A percentile compares a stretch with the other conserved stretches of the same genome.
Conservation (phyloP, 2,888 invertebrate genomes). For the Willowsia nigromaculata region DNA sequence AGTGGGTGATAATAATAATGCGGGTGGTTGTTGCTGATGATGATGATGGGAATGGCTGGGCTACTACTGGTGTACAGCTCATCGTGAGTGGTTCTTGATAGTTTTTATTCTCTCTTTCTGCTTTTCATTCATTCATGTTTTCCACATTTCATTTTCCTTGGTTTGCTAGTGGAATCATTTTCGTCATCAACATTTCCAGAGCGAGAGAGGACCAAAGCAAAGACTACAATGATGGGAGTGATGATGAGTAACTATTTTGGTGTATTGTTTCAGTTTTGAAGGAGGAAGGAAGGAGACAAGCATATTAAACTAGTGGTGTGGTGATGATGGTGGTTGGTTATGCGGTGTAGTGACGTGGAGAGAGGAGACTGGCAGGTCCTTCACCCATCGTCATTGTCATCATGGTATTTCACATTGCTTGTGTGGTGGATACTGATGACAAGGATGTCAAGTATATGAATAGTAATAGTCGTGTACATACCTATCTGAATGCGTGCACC, state of each 20-base stretch:
- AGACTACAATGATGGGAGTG: constrained; percentile 14
- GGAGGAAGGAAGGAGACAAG: constrained; percentile 21
- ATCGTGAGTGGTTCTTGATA: constrained; percentile 37
- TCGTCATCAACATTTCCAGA: neutral
- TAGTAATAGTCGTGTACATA: neutral
- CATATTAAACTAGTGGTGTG: constrained; percentile 15
- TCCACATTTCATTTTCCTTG: constrained; percentile 26
- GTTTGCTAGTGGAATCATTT: neutral
- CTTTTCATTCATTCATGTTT: constrained; percentile 13
- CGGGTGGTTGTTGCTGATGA: constrained; percentile 19
- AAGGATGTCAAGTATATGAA: neutral
- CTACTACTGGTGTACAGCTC: neutral
- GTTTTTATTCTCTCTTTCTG: constrained; percentile 6
- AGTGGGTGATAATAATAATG: constrained; percentile 10
- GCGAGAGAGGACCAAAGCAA: neutral
- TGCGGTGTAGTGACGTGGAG: neutral
- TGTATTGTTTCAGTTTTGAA: constrained; percentile 29
- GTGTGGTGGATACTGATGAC: neutral
- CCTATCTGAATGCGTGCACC: neutral
- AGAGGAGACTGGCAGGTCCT: constrained; percentile 15
- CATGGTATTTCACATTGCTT: neutral
- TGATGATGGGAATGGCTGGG: neutral
- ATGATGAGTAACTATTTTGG: constrained; percentile 25
- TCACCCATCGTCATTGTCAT: constrained; percentile 12
- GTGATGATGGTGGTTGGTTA: neutral